Conservation (phyloP, 1,140 invertebrate species). For the Drosophila fuyamai region DNA sequence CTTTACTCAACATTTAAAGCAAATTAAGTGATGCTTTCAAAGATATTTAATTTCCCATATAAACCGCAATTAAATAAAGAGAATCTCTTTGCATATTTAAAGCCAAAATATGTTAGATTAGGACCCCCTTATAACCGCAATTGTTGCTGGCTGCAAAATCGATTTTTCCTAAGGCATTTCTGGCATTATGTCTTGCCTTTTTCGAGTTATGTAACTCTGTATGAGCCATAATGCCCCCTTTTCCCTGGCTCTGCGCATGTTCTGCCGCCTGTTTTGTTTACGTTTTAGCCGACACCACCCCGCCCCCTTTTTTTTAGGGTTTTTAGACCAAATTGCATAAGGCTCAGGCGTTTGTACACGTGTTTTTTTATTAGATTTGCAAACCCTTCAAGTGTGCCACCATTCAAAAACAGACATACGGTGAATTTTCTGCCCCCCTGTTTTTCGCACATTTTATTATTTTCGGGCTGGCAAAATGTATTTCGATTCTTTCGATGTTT, state of each 20-base stretch:
- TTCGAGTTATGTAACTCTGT: constrained; percentile 62
- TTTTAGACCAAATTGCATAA: constrained; percentile 53
- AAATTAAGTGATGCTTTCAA: too few species aligned
- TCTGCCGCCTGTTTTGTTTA: constrained; percentile 55
- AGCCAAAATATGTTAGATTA: not conserved
- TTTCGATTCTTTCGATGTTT: constrained; percentile 39
- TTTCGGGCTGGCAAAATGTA: constrained; percentile 38
- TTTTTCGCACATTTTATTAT: constrained; percentile 30
- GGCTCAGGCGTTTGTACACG: constrained; percentile 44
- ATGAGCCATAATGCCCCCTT: not conserved
- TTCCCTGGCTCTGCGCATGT: constrained; percentile 26
- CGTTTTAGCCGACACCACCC: constrained; percentile 27
- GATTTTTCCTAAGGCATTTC: constrained; percentile 57
- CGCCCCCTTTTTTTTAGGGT: constrained; percentile 7
- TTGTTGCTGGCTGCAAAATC: constrained; percentile 50
- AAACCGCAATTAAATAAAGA: not conserved
- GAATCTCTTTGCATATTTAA: not conserved
- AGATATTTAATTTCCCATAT: too few species aligned
- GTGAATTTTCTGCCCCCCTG: not conserved
- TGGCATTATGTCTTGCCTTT: constrained; percentile 49
- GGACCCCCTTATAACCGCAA: constrained; percentile 17
- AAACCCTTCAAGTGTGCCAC: constrained; percentile 73
- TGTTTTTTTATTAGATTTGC: constrained; percentile 66
- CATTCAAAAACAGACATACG: constrained; percentile 24
- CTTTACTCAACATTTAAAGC: not conserved